phyloP scores from a whole-genome alignment of 2,113 vertebrate species.

The Silurus meridionalis region DNA sequence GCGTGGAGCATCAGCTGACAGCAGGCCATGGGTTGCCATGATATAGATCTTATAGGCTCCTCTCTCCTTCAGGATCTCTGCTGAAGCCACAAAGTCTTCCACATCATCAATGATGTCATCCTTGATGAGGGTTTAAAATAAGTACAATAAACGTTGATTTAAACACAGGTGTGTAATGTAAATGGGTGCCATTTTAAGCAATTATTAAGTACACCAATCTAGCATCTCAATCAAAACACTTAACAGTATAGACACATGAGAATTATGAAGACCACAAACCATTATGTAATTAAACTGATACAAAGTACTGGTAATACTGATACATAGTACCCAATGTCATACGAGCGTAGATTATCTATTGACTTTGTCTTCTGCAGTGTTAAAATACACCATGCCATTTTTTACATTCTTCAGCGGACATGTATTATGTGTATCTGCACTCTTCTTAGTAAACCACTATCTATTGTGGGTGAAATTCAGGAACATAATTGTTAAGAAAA shows the following conservation, averaged over 20 bases:
- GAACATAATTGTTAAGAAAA: neutral
- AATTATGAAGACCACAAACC: neutral
- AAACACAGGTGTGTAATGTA: neutral
- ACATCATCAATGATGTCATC: slow-evolving; percentile 98
- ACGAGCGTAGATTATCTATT: neutral
- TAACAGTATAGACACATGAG: neutral
- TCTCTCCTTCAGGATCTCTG: slow-evolving; percentile 95
- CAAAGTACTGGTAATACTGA: too few species aligned
- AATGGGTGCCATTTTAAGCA: neutral
- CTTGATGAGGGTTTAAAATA: slow-evolving; percentile 63
- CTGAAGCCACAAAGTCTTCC: slow-evolving; percentile 94
- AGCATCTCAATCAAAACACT: neutral
- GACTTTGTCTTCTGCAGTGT: neutral
- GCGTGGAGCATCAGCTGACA: slow-evolving; percentile 92
- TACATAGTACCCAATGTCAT: neutral
- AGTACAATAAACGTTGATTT: neutral
- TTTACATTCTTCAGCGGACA: neutral
- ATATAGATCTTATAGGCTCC: slow-evolving; percentile 98
- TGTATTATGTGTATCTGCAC: neutral
- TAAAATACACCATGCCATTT: neutral
- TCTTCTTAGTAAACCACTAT: neutral
- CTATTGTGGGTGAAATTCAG: neutral
- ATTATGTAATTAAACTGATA: too few species aligned
- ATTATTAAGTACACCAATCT: neutral
- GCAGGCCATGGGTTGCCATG: slow-evolving; percentile 95